Base-by-base conservation (phyloP, 2,797 vertebrate genomes). In the Lepilemur septentrionalis region DNA sequence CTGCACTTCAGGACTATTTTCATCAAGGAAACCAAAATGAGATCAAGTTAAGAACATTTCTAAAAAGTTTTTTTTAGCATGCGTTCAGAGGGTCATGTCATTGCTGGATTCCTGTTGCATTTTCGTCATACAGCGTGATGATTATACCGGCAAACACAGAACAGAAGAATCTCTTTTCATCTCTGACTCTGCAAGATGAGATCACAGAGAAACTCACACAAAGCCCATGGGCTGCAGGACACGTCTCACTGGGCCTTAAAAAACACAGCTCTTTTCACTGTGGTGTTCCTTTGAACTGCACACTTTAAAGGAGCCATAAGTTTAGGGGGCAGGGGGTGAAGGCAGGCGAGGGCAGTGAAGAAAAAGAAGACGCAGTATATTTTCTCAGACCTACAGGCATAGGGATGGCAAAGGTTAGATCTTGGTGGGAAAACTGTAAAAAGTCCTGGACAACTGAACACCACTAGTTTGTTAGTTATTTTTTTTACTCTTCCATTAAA, bases 181-280 rank as follows among this genome's bases (percentile, higher is more conserved):
- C 97, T 97, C 96, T 97, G 96, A 96, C 63, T 76, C 89, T 96
- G 96, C 84, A 79, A 96, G 89, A 97, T 94, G 98, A 98, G 98
- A 97, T 98, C 98, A 98, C 96, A 97, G 86, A 90, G 92, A 96
- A 89, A 88, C 97, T 94, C 85, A 93, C 89, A 98, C 93, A 98
- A 98, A 98, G 97, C 23, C 35, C 89, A 69, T 84, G 97, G 97
- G 92, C 96, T 96, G 80, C 81, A 96, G 92, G 79, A 97, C 57
- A 95, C 15, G 89, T 93, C 88, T 96, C 90, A 50, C 78, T 22
- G 28, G 46, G 96, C 88, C 97, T 96, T 96, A 97, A 93, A 79
- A 72, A 87, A 95, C 96, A 97, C 90, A 98, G 87, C 69, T 93
- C 95, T 96, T 94, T 97, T 98, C 91, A 95, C 43, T 93, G 50